Conservation (phyloP, 2,797 vertebrate genomes). For the Loriculus beryllinus region DNA sequence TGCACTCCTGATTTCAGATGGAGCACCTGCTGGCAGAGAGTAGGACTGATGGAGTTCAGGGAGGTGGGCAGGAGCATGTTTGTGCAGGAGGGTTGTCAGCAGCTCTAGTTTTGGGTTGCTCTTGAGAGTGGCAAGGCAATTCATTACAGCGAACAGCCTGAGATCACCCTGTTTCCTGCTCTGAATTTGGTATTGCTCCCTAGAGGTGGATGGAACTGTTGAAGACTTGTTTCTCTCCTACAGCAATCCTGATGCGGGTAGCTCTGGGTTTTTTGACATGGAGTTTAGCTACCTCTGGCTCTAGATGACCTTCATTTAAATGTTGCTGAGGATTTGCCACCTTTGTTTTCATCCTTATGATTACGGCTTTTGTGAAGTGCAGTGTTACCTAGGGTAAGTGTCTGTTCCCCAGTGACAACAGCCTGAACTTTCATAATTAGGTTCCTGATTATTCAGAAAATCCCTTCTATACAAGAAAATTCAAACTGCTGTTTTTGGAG, state of each 20-base stretch:
- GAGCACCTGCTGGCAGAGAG: not conserved
- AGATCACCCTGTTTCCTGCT: not conserved
- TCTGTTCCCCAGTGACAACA: not conserved
- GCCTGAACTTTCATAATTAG: not conserved
- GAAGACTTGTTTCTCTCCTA: not conserved
- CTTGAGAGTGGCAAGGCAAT: not conserved
- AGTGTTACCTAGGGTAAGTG: not conserved
- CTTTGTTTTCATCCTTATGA: not conserved
- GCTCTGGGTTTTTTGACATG: not conserved
- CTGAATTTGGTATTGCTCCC: not conserved
- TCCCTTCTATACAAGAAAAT: not conserved
- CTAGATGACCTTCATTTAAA: not conserved
- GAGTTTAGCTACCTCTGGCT: not conserved
- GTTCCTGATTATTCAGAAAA: conserved; percentile 44
- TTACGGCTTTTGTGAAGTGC: not conserved
- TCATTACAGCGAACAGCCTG: not conserved
- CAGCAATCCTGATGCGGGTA: not conserved
- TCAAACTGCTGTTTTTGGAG: not conserved
- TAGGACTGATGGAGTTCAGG: not conserved
- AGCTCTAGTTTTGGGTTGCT: not conserved
- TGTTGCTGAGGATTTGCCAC: not conserved
- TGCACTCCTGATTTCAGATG: not conserved
- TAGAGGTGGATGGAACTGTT: not conserved
- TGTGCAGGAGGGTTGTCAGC: not conserved
- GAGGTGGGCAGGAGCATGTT: not conserved